Base-by-base conservation (phyloP, 2,113 vertebrate genomes). In the Rhinoderma darwinii region DNA sequence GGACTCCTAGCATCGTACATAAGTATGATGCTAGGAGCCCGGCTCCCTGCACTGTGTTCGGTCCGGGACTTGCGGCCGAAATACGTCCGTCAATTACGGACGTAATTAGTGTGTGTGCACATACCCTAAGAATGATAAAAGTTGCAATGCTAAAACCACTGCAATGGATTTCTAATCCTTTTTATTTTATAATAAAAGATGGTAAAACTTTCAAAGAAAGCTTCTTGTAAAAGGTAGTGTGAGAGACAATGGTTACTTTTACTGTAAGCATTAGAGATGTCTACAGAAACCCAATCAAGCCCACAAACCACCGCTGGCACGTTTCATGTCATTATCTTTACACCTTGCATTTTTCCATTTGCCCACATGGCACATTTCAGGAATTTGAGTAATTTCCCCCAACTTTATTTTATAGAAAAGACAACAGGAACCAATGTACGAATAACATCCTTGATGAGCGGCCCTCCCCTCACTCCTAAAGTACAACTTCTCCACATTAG, bases 351-450 rank as follows among this genome's bases (percentile, higher is more conserved):
- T 74, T 73, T 82, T 43, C 68, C 44, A 61, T 74, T 87, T 87
- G 50, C 32, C 47, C 51, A 82, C 17, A 74, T 35, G 84, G 92
- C 92, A 93, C 89, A 89, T 90, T 92, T 77, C 91, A 94, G 94
- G 93, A 94, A 92, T 94, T 93, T 95, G 94, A 96, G 92, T 95
- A 93, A 95, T 92, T 95, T 95, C 95, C 94, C 95, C 88, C 90
- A 90, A 92, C 25, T 39, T 79, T 72, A 41, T 86, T 56, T 80
- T 72, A 80, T 41, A 90, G 91, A 90, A 92, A 90, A 89, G 92
- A 90, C 89, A 89, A 1, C 54, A 92, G 94, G 94, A 96, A 95
- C 92, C 91, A 90, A 92, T 89, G 22, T 63, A 79, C 56, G 83
- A 87, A 18, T 70, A 79, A 91, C 90, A 91, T 89, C 91, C 91